Evolutionary conservation across 2,113 vertebrate species (phyloP).

Genomic region (Bubalus kerabau): DNA sequence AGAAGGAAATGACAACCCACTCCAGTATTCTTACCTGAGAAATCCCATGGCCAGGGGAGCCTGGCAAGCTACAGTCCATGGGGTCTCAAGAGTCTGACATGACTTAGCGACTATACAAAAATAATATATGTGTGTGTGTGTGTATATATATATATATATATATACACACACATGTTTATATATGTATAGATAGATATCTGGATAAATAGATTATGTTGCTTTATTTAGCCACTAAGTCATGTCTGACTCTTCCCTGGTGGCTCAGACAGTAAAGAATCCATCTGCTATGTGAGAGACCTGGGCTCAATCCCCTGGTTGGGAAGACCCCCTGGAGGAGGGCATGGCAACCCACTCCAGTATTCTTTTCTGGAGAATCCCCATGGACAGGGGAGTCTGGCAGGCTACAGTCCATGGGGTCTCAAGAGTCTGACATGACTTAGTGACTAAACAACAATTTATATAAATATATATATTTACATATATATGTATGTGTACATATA

Average conservation of each 20-base stretch:
- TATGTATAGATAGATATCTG: background rate
- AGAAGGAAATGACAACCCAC: background rate
- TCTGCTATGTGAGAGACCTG: background rate
- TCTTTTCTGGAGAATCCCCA: background rate
- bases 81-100: background rate
- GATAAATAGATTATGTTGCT: background rate
- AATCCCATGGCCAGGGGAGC: background rate
- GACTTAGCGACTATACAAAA: accelerated
- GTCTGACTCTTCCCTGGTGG: background rate
- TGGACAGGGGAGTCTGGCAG: background rate
- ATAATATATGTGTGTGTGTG: background rate
- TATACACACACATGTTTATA: background rate
- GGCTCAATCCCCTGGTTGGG: background rate
- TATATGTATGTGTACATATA: background rate
- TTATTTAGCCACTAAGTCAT: background rate
- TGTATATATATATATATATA: too few relatives aligned
- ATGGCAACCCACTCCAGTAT: background rate
- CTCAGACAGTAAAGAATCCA: background rate
- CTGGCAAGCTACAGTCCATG: background rate
- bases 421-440: background rate
- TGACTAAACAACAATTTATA: background rate
- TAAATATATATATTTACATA: background rate
- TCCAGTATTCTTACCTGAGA: background rate
- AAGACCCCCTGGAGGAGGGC: background rate
- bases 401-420: background rate